phyloP scores from a whole-genome alignment of 2,113 vertebrate genomes.

The Tauraco erythrolophus region DNA sequence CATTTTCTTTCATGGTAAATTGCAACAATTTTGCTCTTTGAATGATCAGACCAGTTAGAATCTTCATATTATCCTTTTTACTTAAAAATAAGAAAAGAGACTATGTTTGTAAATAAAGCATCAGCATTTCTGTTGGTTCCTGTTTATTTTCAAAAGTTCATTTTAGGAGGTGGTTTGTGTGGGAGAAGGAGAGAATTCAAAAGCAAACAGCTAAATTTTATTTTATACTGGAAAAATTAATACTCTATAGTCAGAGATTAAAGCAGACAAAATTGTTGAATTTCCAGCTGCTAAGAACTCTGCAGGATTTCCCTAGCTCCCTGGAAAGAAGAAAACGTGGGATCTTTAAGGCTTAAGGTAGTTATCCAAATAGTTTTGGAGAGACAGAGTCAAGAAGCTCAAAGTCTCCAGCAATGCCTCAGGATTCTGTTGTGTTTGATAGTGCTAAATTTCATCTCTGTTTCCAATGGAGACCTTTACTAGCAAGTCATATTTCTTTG shows the following conservation, averaged over 20 bases:
- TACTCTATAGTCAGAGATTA: neutral
- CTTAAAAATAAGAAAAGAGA: neutral
- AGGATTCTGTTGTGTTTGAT: neutral
- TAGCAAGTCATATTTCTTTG: neutral
- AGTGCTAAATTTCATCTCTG: neutral
- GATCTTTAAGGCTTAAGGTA: neutral
- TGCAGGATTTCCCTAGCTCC: neutral
- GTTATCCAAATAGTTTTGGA: neutral
- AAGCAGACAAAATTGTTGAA: neutral
- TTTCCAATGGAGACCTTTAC: neutral
- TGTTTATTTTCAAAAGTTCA: neutral
- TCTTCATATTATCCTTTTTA: neutral
- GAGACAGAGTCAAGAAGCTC: neutral
- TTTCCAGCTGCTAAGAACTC: neutral
- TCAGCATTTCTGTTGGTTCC: neutral
- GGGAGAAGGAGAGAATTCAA: neutral
- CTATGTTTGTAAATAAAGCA: neutral
- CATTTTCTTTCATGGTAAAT: neutral
- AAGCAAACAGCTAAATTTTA: neutral
- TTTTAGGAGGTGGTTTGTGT: neutral
- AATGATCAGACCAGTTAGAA: neutral
- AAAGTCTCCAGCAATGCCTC: neutral
- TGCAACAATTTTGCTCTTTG: neutral
- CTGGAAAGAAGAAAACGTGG: neutral
- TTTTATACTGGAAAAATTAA: neutral